Percentiles rank a stretch among this genome's conserved stretches.
Evolutionary conservation across 2,113 vertebrate genomes (phyloP).

Genomic region (Ophthalmolycus amberensis): DNA sequence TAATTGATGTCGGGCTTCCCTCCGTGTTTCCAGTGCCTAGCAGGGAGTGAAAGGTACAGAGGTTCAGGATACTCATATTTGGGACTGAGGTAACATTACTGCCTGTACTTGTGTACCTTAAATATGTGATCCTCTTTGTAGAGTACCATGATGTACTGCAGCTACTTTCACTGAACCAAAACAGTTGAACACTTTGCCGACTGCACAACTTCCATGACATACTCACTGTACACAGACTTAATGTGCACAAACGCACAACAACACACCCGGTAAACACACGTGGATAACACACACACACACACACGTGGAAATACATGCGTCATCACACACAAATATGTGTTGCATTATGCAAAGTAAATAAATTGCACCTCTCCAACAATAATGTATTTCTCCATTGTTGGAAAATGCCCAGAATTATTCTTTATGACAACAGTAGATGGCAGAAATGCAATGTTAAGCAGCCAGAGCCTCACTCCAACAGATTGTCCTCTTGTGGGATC

Average conservation of each 20-base stretch:
- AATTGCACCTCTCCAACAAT: neutral
- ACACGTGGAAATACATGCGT: neutral
- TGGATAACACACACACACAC: no score
- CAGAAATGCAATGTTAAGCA: neutral
- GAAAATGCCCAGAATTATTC: neutral
- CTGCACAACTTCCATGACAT: no score
- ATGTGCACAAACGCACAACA: neutral
- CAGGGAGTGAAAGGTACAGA: neutral
- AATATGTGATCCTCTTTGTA: no score
- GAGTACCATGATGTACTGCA: no score
- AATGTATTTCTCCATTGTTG: neutral
- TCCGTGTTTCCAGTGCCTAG: no score
- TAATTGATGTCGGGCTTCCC: no score
- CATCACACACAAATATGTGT: neutral
- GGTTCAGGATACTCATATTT: neutral
- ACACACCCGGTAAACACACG: neutral
- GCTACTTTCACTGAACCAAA: no score
- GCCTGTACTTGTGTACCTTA: neutral
- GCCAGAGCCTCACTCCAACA: neutral
- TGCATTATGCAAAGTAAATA: neutral
- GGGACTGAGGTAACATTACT: neutral
- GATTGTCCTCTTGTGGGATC: neutral
- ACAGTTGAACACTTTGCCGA: no score
- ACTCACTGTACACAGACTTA: no score
- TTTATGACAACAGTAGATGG: slow-evolving; percentile 20